phyloP scores from a whole-genome alignment of 2,113 vertebrate genomes.

The Cyprinus carpio region DNA sequence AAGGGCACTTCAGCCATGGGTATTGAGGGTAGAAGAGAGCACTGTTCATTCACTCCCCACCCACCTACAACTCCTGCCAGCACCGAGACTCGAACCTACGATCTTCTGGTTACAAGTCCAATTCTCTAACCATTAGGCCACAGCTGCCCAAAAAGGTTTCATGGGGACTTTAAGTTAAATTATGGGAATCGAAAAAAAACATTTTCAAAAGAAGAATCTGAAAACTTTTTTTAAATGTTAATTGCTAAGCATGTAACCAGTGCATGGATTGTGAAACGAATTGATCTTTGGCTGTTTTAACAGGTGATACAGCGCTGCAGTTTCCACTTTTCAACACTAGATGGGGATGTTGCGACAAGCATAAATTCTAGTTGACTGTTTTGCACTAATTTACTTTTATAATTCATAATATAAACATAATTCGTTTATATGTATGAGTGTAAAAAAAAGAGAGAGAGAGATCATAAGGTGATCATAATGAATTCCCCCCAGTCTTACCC shows the following conservation, averaged over 20 bases:
- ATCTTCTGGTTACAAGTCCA: too few species aligned
- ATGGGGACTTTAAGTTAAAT: too few species aligned
- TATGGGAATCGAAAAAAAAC: neutral
- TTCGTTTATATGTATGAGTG: neutral
- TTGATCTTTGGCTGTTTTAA: neutral
- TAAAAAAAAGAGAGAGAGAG: neutral
- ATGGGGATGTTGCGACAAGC: neutral
- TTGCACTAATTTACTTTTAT: neutral
- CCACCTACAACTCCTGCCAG: too few species aligned
- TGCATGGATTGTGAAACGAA: neutral
- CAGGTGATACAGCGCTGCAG: neutral
- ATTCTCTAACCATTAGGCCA: too few species aligned
- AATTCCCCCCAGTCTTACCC: neutral
- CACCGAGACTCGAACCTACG: too few species aligned
- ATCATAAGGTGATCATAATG: too few species aligned
- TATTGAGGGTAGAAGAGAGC: too few species aligned
- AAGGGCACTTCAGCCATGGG: too few species aligned
- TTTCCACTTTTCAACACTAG: neutral
- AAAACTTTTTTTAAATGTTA: neutral
- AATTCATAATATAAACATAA: neutral
- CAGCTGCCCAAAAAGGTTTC: too few species aligned
- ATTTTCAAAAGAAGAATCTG: neutral
- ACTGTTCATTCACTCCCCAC: too few species aligned
- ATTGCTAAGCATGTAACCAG: neutral
- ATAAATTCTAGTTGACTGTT: neutral